phyloP scores from a whole-genome alignment of 2,113 vertebrate genomes.

The Dasyornis broadbenti region DNA sequence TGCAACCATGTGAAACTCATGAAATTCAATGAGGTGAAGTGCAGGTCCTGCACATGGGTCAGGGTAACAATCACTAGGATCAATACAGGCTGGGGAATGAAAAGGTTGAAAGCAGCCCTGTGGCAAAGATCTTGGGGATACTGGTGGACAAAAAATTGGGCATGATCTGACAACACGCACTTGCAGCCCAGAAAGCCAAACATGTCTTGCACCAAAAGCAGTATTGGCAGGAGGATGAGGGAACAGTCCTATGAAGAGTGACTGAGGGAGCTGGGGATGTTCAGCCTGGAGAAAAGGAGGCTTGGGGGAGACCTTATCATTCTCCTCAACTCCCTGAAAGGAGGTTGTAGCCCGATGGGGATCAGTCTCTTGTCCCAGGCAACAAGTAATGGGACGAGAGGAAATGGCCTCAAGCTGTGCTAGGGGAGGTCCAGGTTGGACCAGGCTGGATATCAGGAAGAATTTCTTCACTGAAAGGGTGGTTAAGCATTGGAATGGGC shows the following conservation, averaged over 20 bases:
- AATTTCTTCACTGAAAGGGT: neutral
- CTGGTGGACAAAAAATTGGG: rapidly evolving
- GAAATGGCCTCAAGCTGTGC: neutral
- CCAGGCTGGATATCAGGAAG: neutral
- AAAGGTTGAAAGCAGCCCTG: neutral
- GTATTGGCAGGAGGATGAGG: rapidly evolving
- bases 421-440: neutral
- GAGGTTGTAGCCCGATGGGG: neutral
- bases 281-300: neutral
- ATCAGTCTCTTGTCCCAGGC: neutral
- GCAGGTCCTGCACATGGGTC: neutral
- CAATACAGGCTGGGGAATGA: neutral
- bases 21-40: neutral
- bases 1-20: neutral
- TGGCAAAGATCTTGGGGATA: neutral
- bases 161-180: neutral
- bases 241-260: neutral
- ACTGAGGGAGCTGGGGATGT: neutral
- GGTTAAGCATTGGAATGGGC: neutral
- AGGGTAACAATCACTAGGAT: neutral
- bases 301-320: neutral
- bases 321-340: neutral
- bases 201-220: neutral
- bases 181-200: neutral
- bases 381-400: neutral